Percentiles rank a stretch among this genome's conserved stretches.
Conservation (phyloP, 2,797 vertebrate genomes). For the Parambassis ranga region DNA sequence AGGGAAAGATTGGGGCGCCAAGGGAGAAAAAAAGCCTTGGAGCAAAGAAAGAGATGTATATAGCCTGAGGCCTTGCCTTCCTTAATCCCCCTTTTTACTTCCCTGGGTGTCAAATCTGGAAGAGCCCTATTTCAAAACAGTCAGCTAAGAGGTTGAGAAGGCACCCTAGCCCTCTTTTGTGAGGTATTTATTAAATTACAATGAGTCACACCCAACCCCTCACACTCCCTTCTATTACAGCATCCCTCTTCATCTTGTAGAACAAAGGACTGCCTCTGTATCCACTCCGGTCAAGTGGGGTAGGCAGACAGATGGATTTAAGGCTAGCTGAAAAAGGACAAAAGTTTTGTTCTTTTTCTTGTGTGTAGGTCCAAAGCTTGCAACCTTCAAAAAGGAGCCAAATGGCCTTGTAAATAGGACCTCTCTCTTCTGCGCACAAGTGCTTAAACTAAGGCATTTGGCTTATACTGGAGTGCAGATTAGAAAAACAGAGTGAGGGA, state of each 20-base stretch:
- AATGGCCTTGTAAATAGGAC: conserved; percentile 58
- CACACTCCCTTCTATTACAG: conserved; percentile 38
- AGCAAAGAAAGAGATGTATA: conserved; percentile 56
- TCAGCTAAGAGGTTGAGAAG: conserved; percentile 56
- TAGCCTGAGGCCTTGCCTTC: conserved; percentile 47
- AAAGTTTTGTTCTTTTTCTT: conserved; percentile 60
- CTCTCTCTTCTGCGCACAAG: conserved; percentile 56
- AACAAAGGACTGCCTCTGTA: conserved; percentile 69
- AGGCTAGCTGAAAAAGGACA: conserved; percentile 55
- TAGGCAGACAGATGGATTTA: conserved; percentile 58
- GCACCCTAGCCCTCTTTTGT: conserved; percentile 43
- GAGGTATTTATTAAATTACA: conserved; percentile 66
- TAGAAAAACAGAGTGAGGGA: conserved; percentile 27
- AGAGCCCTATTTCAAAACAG: conserved; percentile 46
- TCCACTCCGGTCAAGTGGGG: conserved; percentile 64
- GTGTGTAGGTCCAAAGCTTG: conserved; percentile 61
- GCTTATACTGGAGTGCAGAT: conserved; percentile 37
- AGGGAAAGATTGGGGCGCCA: conserved; percentile 29
- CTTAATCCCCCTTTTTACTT: conserved; percentile 59
- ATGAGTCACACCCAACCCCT: conserved; percentile 56
- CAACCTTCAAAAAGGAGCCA: conserved; percentile 48
- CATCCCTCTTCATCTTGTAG: conserved; percentile 63
- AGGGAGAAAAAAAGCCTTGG: conserved; percentile 21
- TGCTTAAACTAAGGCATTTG: conserved; percentile 48
- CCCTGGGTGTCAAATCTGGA: conserved; percentile 59